Evolutionary conservation across 1,140 invertebrate species (phyloP).

Genomic region (Scaptomyza montana): DNA sequence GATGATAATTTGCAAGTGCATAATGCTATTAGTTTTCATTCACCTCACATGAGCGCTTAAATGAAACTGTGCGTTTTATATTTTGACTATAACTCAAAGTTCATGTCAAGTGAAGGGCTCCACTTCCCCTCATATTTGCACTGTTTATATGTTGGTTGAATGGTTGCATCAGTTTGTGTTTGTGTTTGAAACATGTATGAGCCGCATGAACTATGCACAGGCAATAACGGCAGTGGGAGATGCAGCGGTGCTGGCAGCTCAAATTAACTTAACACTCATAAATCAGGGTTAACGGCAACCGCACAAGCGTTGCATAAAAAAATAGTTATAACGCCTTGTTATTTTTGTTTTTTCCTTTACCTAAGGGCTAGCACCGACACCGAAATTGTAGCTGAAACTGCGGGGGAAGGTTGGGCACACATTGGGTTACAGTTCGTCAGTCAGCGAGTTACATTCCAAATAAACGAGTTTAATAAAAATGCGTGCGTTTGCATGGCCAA

Average conservation of each 20-base stretch:
- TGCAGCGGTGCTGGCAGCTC: constrained; percentile 47
- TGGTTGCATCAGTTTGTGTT: not conserved
- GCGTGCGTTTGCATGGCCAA: constrained; percentile 64
- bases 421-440: constrained; percentile 39
- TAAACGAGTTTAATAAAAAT: constrained; percentile 72
- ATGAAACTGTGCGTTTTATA: constrained; percentile 69
- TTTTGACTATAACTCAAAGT: constrained; percentile 74
- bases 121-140: constrained; percentile 52
- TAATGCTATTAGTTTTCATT: constrained; percentile 61
- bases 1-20: constrained; percentile 25
- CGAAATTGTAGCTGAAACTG: constrained; percentile 16
- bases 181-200: constrained; percentile 64
- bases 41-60: constrained; percentile 33
- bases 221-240: constrained; percentile 26
- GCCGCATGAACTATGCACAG: constrained; percentile 38
- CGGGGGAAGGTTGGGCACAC: not conserved
- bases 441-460: constrained; percentile 53
- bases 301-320: constrained; percentile 78
- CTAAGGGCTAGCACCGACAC: not conserved
- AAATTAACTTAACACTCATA: constrained; percentile 81
- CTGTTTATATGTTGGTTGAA: constrained; percentile 8
- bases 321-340: constrained; percentile 63
- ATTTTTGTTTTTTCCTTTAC: constrained; percentile 25
- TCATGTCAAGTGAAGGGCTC: constrained; percentile 32
- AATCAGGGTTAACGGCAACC: constrained; percentile 78